A percentile compares a stretch with the other conserved stretches of the same genome.
Conservation (phyloP, 1,140 invertebrate species). For the Wasmannia auropunctata region DNA sequence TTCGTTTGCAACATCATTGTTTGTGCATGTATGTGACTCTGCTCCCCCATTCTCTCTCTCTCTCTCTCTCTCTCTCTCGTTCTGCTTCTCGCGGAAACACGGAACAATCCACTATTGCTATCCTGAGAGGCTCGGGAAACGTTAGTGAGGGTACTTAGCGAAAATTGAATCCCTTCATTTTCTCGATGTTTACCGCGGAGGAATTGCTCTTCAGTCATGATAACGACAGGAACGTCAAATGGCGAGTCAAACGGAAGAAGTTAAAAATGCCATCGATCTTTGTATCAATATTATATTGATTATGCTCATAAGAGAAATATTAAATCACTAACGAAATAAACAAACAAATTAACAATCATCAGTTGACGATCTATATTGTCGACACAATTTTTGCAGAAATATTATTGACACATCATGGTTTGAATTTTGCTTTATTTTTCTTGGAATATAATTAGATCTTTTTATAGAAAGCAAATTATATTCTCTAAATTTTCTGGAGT, state of each 20-base stretch:
- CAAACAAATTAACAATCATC: background rate
- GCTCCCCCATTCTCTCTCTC: background rate
- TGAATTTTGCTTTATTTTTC: background rate
- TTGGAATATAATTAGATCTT: background rate
- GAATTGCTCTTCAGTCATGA: conserved; percentile 41
- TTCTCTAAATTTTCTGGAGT: too few species aligned
- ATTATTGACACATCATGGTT: background rate
- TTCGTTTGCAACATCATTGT: conserved; percentile 63
- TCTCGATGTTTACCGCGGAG: conserved; percentile 56
- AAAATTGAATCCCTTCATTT: conserved; percentile 65
- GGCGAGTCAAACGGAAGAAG: background rate
- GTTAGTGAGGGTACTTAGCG: conserved; percentile 43
- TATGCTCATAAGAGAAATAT: background rate
- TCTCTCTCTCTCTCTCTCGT: background rate
- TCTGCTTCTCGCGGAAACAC: conserved; percentile 6
- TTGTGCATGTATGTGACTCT: background rate
- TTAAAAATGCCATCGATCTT: conserved; percentile 41
- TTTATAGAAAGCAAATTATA: background rate
- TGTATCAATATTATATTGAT: background rate
- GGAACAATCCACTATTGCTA: conserved; percentile 61
- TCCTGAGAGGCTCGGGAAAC: conserved; percentile 49
- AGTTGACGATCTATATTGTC: background rate
- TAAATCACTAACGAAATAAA: background rate
- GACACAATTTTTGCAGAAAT: background rate
- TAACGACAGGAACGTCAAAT: conserved; percentile 42